These are phyloP conservation scores for Thereva unica DNA, from an alignment of 2,888 invertebrate genomes.

Conservation along the genomic window DNA sequence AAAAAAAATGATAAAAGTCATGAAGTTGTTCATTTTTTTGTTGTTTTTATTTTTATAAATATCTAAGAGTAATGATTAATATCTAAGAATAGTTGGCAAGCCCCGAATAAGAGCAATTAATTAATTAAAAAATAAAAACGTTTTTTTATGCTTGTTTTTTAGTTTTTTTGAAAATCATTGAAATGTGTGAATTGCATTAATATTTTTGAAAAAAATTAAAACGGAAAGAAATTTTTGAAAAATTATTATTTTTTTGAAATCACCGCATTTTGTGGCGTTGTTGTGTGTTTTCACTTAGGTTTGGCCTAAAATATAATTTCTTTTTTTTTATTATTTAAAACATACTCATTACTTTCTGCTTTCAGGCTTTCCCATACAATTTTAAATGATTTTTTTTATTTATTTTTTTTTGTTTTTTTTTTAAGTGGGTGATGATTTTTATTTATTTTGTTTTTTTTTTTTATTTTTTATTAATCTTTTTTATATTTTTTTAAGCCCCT, in stretches of 20 bases:
- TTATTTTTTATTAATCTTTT: slow-evolving; percentile 28
- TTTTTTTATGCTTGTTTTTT: neutral
- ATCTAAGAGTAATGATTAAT: slow-evolving; percentile 32
- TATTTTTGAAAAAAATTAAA: neutral
- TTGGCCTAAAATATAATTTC: no score
- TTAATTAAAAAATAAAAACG: neutral
- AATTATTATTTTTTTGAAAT: no score
- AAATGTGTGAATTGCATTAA: slow-evolving; percentile 3
- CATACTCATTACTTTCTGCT: slow-evolving; percentile 14
- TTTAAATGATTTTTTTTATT: slow-evolving; percentile 27
- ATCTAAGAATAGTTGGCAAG: slow-evolving; percentile 31
- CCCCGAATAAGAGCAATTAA: slow-evolving; percentile 6
- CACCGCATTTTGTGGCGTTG: no score
- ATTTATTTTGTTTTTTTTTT: slow-evolving; percentile 30
- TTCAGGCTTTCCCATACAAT: slow-evolving; percentile 19
- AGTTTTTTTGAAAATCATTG: slow-evolving; percentile 22
- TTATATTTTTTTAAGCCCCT: slow-evolving; percentile 25
- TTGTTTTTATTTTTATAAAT: slow-evolving; percentile 16
- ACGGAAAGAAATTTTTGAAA: no score
- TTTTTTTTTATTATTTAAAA: slow-evolving; percentile 10
- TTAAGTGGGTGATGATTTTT: slow-evolving; percentile 15
- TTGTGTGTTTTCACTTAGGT: neutral
- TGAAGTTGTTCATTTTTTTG: neutral
- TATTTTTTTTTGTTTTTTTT: slow-evolving; percentile 1
- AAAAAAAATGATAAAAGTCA: slow-evolving; percentile 30